Evolutionary conservation across 2,888 invertebrate species (phyloP).

Genomic region (Rosalia funebris): DNA sequence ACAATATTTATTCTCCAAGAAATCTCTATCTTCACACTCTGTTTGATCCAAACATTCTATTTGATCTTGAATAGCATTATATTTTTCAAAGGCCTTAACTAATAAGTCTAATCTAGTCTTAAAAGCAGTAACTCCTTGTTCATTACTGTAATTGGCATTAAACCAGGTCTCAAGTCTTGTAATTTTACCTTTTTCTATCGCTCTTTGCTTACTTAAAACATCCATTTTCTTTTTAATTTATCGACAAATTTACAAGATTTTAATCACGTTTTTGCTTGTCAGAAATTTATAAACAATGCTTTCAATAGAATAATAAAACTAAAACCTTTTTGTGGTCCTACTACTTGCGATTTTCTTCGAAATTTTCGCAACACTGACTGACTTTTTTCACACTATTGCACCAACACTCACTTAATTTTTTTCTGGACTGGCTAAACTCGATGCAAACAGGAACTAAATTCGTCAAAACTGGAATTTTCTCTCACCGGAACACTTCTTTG

Average conservation of each 20-base stretch:
- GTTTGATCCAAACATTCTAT: background rate
- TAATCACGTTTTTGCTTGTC: background rate
- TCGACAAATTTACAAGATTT: background rate
- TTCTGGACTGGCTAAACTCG: background rate
- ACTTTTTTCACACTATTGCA: background rate
- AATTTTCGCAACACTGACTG: background rate
- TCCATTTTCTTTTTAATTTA: background rate
- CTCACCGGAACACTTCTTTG: no score
- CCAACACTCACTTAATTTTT: background rate
- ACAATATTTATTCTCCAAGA: background rate
- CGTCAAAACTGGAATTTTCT: background rate
- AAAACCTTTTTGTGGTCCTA: background rate
- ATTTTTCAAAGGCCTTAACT: background rate
- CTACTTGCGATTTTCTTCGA: background rate
- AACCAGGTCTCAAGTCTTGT: background rate
- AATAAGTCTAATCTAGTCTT: background rate
- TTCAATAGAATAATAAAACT: background rate
- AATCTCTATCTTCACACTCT: background rate
- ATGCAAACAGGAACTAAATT: background rate
- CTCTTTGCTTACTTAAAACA: background rate
- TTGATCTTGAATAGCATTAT: background rate
- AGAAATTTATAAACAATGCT: background rate
- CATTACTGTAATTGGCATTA: background rate
- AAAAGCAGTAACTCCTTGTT: background rate
- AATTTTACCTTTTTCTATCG: background rate